Percentiles rank a stretch among this genome's conserved stretches.
Evolutionary conservation across 1,140 invertebrate genomes (phyloP).

Genomic region (Zophobas atratus): DNA sequence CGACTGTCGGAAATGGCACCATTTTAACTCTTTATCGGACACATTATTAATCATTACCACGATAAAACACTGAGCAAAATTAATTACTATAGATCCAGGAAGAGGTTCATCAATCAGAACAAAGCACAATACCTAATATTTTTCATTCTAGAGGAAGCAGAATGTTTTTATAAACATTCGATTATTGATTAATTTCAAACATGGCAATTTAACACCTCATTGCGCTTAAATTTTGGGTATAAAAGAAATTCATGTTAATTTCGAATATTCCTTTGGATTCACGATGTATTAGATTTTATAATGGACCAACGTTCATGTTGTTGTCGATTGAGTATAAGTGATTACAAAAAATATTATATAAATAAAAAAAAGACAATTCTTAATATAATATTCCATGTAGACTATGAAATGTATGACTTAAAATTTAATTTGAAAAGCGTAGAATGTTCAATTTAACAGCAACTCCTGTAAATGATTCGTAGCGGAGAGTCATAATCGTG

Average conservation of each 20-base stretch:
- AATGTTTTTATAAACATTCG: too few species aligned
- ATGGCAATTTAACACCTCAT: too few species aligned
- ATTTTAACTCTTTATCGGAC: conserved; percentile 39
- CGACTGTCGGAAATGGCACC: conserved; percentile 39
- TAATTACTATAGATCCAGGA: conserved; percentile 18
- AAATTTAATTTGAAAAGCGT: conserved; percentile 8
- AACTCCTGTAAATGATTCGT: background rate
- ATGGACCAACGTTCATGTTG: too few species aligned
- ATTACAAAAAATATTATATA: too few species aligned
- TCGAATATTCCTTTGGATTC: too few species aligned
- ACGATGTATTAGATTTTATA: too few species aligned
- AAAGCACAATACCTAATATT: background rate
- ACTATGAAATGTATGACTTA: conserved; percentile 7
- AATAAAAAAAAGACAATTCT: too few species aligned
- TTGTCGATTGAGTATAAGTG: too few species aligned
- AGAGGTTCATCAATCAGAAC: conserved; percentile 13
- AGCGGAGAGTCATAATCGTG: conserved; percentile 7
- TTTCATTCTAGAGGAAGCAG: too few species aligned
- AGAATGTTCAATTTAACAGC: background rate
- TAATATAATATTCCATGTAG: background rate
- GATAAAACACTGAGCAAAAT: conserved; percentile 28
- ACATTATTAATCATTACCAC: conserved; percentile 39
- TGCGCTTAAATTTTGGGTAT: too few species aligned
- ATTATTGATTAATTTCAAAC: too few species aligned
- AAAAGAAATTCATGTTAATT: too few species aligned